Evolutionary conservation across 1,140 invertebrate genomes (phyloP).

Genomic region (Matsumurasca onukii): DNA sequence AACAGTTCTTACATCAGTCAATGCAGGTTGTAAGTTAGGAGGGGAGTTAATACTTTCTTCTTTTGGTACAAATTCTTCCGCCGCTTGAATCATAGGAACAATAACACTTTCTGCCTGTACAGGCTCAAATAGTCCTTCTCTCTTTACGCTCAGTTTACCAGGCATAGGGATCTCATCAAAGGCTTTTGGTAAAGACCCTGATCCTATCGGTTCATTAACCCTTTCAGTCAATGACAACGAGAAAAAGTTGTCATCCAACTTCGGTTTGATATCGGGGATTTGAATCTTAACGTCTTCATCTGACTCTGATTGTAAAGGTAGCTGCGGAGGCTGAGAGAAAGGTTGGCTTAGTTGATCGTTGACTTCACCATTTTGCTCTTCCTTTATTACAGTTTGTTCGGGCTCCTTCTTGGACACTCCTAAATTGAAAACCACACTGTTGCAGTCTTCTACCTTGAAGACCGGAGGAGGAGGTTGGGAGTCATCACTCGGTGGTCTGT

Average conservation of each 20-base stretch:
- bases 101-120: conserved; percentile 34
- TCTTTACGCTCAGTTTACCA: conserved; percentile 38
- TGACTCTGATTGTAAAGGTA: background rate
- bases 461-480: background rate
- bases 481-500: too few species aligned
- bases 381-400: conserved; percentile 3
- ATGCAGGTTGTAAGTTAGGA: background rate
- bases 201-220: conserved; percentile 18
- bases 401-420: conserved; percentile 29
- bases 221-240: conserved; percentile 30
- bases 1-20: conserved; percentile 10
- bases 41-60: conserved; percentile 31
- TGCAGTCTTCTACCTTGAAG: conserved; percentile 32
- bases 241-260: conserved; percentile 36
- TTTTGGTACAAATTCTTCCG: conserved; percentile 38
- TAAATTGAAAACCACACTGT: conserved; percentile 27
- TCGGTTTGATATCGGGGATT: conserved; percentile 36
- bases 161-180: conserved; percentile 39
- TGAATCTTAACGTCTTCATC: conserved; percentile 34
- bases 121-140: conserved; percentile 40
- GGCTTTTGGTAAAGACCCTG: conserved; percentile 33
- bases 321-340: conserved; percentile 22
- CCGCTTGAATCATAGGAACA: conserved; percentile 34
- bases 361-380: conserved; percentile 13
- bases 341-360: background rate